Conservation (phyloP, 2,113 vertebrate species). For the Nothoprocta perdicaria region DNA sequence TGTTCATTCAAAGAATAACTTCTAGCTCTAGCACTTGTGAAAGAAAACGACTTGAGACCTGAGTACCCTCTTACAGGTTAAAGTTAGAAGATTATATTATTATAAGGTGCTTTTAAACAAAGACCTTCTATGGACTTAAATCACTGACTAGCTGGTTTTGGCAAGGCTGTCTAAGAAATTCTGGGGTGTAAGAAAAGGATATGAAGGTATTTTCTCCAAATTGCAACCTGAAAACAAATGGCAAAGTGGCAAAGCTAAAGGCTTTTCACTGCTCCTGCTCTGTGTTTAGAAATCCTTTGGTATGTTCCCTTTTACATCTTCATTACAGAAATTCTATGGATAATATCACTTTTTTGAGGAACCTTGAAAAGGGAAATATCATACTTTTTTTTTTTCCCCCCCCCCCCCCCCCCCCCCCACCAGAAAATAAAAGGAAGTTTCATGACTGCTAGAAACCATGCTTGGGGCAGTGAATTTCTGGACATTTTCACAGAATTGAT, state of each 20-base stretch:
- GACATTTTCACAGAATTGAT: neutral
- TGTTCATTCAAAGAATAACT: neutral
- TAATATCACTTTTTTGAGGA: neutral
- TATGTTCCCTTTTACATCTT: neutral
- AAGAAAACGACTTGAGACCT: neutral
- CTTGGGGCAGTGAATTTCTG: neutral
- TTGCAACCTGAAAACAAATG: neutral
- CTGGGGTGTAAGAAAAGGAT: neutral
- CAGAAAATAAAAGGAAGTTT: neutral
- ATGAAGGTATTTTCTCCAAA: constrained; percentile 2
- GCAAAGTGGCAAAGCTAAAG: neutral
- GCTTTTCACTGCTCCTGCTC: neutral
- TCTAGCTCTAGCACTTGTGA: neutral
- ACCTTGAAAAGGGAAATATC: neutral
- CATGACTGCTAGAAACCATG: neutral
- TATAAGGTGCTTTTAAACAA: too few relatives aligned
- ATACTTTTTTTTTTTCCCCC: neutral
- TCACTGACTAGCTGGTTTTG: neutral
- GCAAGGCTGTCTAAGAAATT: neutral
- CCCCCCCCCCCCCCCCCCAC: too few relatives aligned
- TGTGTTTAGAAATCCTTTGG: constrained; percentile 1
- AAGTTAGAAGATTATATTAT: neutral
- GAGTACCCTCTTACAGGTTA: neutral
- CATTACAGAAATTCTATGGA: neutral
- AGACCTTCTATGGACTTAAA: neutral